Base-by-base conservation (phyloP, 2,797 vertebrate species). In the Tenualosa thibaudeaui region DNA sequence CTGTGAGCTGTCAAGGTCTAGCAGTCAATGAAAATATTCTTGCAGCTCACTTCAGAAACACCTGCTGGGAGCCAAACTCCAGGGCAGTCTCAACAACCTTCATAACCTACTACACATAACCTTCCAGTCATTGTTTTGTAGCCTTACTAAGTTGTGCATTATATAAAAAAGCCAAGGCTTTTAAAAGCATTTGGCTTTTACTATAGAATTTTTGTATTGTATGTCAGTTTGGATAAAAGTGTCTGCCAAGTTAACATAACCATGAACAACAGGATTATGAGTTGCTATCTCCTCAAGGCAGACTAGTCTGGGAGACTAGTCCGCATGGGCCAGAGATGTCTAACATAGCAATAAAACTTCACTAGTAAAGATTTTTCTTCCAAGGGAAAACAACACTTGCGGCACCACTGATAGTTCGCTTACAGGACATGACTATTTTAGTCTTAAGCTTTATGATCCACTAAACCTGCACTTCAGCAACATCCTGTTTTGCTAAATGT, bases 341-440 rank as follows among this genome's bases (percentile, higher is more conserved):
- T 31, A 75, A 37, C 15, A 65, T 1, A 65, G 31, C 68, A 40
- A 13, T 17, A 75, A 75, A 43, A 43, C 40, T 5, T 71, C 65
- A 71, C 65, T 0, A 71, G 31, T 75, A 75, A 19, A 17, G 68
- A 75, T 19, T 46, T 78, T 8, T 78, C 17, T 71, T 71, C 65
- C 13, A 3, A 81, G 2, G 8, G 17, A 54, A 84, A 43, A 24
- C 84, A 65, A 26, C 7, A 9, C 19, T 51, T 81, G 9, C 81
- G 49, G 40, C 40, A 53, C 81, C 24, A 83, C 8, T 43, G 85
- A 82, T 87, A 89, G 87, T 60, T 6, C 22, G 86, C 84, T 81
- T 88, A 86, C 81, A n/a, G 58, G 81, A 86, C 82, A 62, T 46
- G 13, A 87, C 46, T 40, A 37, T 82, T 46, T 49, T 82, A 26